Evolutionary conservation across 2,888 invertebrate genomes (phyloP).

Genomic region (Tipula confusa): DNA sequence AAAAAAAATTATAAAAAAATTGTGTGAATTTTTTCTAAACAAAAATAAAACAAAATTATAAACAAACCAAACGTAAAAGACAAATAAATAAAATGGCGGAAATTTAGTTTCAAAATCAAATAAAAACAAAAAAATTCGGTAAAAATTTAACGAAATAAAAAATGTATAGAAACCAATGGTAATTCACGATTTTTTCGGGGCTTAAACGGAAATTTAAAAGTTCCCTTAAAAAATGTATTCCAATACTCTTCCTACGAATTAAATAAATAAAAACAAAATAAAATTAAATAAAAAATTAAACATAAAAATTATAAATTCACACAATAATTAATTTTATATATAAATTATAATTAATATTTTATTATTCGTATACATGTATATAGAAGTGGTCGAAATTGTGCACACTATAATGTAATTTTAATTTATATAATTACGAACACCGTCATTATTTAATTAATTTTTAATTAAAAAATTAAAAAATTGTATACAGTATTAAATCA

Average conservation of each 20-base stretch:
- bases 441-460: background rate
- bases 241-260: slow-evolving; percentile 25
- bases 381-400: too few species aligned
- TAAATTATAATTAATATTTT: background rate
- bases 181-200: background rate
- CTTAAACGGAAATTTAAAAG: background rate
- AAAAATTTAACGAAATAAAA: background rate
- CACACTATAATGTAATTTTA: background rate
- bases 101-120: background rate
- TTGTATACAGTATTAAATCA: background rate
- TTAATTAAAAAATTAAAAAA: background rate
- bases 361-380: too few species aligned
- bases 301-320: background rate
- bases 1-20: background rate
- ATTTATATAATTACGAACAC: background rate
- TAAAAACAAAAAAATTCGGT: background rate
- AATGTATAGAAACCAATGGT: background rate
- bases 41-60: background rate
- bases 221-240: background rate
- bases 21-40: background rate
- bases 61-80: too few species aligned
- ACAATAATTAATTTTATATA: background rate
- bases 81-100: background rate
- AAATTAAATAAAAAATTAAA: background rate
- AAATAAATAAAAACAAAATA: background rate